phyloP scores from a whole-genome alignment of 1,140 invertebrate genomes.

The Nebria ingens region DNA sequence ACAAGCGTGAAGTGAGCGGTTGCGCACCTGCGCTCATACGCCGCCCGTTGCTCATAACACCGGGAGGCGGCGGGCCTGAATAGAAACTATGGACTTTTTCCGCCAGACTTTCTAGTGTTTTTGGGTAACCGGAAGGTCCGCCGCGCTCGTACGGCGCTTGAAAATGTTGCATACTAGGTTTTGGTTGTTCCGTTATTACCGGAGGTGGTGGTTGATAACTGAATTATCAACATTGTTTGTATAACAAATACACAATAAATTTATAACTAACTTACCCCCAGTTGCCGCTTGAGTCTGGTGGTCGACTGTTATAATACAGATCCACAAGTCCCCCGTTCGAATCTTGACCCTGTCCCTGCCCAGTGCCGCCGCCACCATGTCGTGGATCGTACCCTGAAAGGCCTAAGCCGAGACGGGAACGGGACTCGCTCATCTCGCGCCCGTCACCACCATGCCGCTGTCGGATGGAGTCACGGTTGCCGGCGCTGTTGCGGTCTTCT shows the following conservation, averaged over 20 bases:
- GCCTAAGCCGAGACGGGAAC: conserved; percentile 59
- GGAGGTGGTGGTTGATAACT: conserved; percentile 59
- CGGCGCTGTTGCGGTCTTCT: conserved; percentile 29
- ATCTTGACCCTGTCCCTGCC: conserved; percentile 10
- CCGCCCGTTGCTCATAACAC: conserved; percentile 47
- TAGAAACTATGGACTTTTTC: conserved; percentile 84
- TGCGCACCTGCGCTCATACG: conserved; percentile 39
- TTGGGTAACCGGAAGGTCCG: conserved; percentile 50
- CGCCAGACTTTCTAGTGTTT: conserved; percentile 78
- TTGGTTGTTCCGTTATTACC: conserved; percentile 83
- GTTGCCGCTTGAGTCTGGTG: conserved; percentile 31
- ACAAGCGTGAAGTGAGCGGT: conserved; percentile 30
- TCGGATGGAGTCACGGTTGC: conserved; percentile 35
- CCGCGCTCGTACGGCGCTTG: conserved; percentile 45
- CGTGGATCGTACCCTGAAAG: conserved; percentile 45
- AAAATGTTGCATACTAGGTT: conserved; percentile 65
- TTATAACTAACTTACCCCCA: conserved; percentile 11
- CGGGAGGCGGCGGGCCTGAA: conserved; percentile 44
- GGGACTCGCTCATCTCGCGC: conserved; percentile 59
- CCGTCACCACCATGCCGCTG: conserved; percentile 52
- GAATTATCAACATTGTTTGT: conserved; percentile 17
- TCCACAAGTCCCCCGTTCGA: conserved; percentile 60
- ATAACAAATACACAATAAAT: not conserved
- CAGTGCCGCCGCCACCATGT: conserved; percentile 17
- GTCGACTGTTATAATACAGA: conserved; percentile 70